Evolutionary conservation across 2,797 vertebrate genomes (phyloP).

Genomic region (Hoplostethus atlanticus): DNA sequence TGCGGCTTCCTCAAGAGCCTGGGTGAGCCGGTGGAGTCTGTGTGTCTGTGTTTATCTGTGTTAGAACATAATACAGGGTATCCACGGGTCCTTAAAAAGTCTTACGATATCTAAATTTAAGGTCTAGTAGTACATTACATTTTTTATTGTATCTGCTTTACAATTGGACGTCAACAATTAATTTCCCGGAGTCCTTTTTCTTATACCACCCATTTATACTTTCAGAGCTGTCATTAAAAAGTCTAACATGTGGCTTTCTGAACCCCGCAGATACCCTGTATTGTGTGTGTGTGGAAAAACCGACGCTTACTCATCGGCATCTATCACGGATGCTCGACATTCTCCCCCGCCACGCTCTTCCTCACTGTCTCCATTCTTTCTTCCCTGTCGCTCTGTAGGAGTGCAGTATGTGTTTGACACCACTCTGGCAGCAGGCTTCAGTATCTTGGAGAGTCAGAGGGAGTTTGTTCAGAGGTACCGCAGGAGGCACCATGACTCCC

Average conservation of each 20-base stretch:
- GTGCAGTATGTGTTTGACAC: slow-evolving; percentile 94
- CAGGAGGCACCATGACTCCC: slow-evolving; percentile 88
- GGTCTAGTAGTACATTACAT: too few species aligned
- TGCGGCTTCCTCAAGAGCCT: slow-evolving; percentile 94
- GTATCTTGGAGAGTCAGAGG: slow-evolving; percentile 94
- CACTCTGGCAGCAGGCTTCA: slow-evolving; percentile 93
- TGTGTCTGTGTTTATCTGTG: background rate
- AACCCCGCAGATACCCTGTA: too few species aligned
- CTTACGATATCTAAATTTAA: too few species aligned
- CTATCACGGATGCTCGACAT: slow-evolving; percentile 11
- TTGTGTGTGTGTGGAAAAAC: slow-evolving; percentile 5
- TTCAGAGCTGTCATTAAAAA: too few species aligned
- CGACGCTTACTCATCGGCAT: background rate
- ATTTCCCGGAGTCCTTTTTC: too few species aligned
- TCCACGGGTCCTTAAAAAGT: too few species aligned
- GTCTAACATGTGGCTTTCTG: too few species aligned
- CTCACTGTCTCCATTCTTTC: background rate
- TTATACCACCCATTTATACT: too few species aligned
- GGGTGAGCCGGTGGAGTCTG: slow-evolving; percentile 82
- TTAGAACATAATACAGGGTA: background rate
- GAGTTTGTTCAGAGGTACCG: slow-evolving; percentile 93
- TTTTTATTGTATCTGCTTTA: too few species aligned
- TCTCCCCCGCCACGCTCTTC: background rate
- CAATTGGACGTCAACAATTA: too few species aligned
- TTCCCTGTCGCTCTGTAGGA: slow-evolving; percentile 77